Evolutionary conservation across 2,888 invertebrate genomes (phyloP).

Genomic region (Brachylomia viminalis): DNA sequence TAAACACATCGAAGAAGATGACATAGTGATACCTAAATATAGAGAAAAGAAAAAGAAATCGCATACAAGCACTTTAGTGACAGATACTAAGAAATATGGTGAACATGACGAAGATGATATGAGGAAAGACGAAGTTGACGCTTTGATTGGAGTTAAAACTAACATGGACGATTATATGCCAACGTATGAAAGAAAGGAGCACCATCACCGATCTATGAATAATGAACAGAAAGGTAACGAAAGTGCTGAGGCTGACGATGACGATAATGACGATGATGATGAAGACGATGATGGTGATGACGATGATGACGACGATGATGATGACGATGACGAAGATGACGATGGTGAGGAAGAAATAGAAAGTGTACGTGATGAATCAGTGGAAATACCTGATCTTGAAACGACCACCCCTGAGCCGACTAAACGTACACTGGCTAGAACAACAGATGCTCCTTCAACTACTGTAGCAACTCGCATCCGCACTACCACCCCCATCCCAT

Average conservation of each 20-base stretch:
- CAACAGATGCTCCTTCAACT: slow-evolving; percentile 78
- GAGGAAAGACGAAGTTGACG: slow-evolving; percentile 84
- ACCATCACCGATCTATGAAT: slow-evolving; percentile 52
- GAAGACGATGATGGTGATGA: slow-evolving; percentile 66
- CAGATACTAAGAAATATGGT: slow-evolving; percentile 85
- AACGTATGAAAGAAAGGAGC: slow-evolving; percentile 80
- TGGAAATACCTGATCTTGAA: slow-evolving; percentile 52
- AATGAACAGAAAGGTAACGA: slow-evolving; percentile 64
- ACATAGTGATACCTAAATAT: slow-evolving; percentile 74
- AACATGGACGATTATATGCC: slow-evolving; percentile 84
- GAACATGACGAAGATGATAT: slow-evolving; percentile 80
- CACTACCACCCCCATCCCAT: slow-evolving; percentile 75
- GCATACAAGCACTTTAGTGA: slow-evolving; percentile 84
- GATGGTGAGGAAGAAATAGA: slow-evolving; percentile 35
- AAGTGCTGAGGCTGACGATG: slow-evolving; percentile 56
- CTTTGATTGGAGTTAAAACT: slow-evolving; percentile 82
- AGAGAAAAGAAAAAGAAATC: slow-evolving; percentile 86
- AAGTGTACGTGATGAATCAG: slow-evolving; percentile 7
- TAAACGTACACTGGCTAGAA: slow-evolving; percentile 79
- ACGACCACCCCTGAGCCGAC: slow-evolving; percentile 80
- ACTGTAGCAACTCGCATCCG: slow-evolving; percentile 69
- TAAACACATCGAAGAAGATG: slow-evolving; percentile 48
- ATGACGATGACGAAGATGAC: slow-evolving; percentile 63
- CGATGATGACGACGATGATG: slow-evolving; percentile 54
- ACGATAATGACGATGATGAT: slow-evolving; percentile 57